Percentiles rank a stretch among this genome's conserved stretches.
Evolutionary conservation across 2,113 vertebrate species (phyloP).

Genomic region (Atherinomorus stipes): DNA sequence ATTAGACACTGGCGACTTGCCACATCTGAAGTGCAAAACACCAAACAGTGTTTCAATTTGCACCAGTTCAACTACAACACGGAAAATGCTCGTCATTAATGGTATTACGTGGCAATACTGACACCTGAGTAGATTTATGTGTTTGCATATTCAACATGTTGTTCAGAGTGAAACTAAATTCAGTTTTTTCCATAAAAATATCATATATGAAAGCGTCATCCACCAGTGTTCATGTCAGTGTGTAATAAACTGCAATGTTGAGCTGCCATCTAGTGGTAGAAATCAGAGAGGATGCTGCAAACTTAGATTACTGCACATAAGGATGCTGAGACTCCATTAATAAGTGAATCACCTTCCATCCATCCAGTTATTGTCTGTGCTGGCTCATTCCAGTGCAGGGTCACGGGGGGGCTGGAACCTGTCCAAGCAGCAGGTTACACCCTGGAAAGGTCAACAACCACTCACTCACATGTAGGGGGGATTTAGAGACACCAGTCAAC

Average conservation of each 20-base stretch:
- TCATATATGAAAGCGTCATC: background rate
- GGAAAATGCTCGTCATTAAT: background rate
- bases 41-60: too few relatives aligned
- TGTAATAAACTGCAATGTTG: background rate
- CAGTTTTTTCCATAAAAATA: background rate
- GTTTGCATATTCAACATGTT: background rate
- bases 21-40: too few relatives aligned
- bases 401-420: too few relatives aligned
- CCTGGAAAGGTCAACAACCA: too few relatives aligned
- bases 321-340: too few relatives aligned
- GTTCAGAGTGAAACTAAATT: background rate
- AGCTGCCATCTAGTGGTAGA: constrained; percentile 62
- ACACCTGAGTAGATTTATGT: background rate
- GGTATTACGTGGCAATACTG: background rate
- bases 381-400: too few relatives aligned
- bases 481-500: too few relatives aligned
- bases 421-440: too few relatives aligned
- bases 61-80: background rate
- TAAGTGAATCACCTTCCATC: too few relatives aligned
- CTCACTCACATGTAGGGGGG: too few relatives aligned
- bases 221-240: rapidly evolving
- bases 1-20: too few relatives aligned
- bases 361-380: too few relatives aligned
- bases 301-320: background rate
- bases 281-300: background rate